A percentile compares a stretch with the other conserved stretches of the same genome.
Evolutionary conservation across 2,113 vertebrate genomes (phyloP).

Genomic region (Neolamprologus devosi): DNA sequence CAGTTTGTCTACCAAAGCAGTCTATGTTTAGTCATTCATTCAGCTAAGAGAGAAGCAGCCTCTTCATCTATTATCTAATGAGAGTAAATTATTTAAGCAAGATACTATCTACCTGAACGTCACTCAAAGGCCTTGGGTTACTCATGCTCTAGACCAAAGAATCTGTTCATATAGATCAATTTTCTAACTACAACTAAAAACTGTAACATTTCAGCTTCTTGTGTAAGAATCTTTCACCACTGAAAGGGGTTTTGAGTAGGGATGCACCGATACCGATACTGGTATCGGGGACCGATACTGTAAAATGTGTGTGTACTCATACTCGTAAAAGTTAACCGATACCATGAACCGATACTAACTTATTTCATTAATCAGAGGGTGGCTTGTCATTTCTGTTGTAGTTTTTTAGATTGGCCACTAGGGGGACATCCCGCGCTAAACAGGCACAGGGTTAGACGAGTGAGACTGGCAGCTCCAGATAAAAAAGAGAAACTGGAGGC

Average conservation of each 20-base stretch:
- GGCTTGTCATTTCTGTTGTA: too few species aligned
- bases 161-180: background rate
- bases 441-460: too few species aligned
- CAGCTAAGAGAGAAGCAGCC: background rate
- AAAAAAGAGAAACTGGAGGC: too few species aligned
- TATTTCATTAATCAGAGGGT: too few species aligned
- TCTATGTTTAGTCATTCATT: background rate
- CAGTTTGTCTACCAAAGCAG: background rate
- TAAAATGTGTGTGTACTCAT: too few species aligned
- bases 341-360: too few species aligned
- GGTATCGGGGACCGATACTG: too few species aligned
- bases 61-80: background rate
- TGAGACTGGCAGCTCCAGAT: too few species aligned
- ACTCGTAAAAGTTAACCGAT: too few species aligned
- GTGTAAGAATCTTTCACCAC: background rate
- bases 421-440: too few species aligned
- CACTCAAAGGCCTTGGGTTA: background rate
- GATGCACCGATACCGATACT: too few species aligned
- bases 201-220: background rate
- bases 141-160: background rate
- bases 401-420: too few species aligned
- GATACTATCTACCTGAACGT: background rate
- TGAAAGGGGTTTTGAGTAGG: background rate
- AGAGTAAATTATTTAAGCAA: background rate
- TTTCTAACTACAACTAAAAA: background rate